Conservation (phyloP, 2,113 vertebrate genomes). For the Etheostoma spectabile region DNA sequence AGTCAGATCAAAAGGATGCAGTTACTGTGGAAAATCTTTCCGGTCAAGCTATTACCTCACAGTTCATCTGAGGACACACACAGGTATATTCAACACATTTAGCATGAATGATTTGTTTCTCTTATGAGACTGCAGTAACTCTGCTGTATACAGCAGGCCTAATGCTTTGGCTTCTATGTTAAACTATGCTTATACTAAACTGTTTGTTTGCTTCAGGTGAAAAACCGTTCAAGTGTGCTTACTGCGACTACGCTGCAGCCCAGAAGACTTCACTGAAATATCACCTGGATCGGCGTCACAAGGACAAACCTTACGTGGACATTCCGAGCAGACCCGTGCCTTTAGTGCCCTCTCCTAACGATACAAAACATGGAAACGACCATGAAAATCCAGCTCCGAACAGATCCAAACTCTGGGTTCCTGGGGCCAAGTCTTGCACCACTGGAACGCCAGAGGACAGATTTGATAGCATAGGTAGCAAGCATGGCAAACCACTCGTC, state of each 20-base stretch:
- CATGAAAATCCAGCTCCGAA: constrained; percentile 65
- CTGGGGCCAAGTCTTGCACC: background rate
- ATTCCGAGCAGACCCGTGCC: constrained; percentile 67
- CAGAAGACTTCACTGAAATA: constrained; percentile 98
- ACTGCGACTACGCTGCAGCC: constrained; percentile 96
- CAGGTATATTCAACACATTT: constrained; percentile 84
- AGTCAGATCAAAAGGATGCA: constrained; percentile 92
- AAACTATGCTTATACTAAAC: background rate
- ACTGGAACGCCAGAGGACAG: constrained; percentile 37
- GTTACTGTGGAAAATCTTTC: constrained; percentile 95
- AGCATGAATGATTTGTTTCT: background rate
- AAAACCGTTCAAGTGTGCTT: constrained; percentile 96
- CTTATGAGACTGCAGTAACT: background rate
- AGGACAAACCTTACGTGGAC: constrained; percentile 85
- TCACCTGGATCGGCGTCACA: constrained; percentile 95
- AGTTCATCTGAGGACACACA: constrained; percentile 98
- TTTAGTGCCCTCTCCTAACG: constrained; percentile 44
- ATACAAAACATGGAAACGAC: constrained; percentile 46
- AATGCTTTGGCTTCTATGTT: background rate
- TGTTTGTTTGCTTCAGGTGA: constrained; percentile 86
- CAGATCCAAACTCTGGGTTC: constrained; percentile 81
- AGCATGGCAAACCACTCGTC: constrained; percentile 33
- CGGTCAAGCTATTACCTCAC: constrained; percentile 99
- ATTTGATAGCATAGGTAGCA: constrained; percentile 16
- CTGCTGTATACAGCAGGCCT: background rate